Base-by-base conservation (phyloP, 2,113 vertebrate species). In the Ceuthmochares aereus region DNA sequence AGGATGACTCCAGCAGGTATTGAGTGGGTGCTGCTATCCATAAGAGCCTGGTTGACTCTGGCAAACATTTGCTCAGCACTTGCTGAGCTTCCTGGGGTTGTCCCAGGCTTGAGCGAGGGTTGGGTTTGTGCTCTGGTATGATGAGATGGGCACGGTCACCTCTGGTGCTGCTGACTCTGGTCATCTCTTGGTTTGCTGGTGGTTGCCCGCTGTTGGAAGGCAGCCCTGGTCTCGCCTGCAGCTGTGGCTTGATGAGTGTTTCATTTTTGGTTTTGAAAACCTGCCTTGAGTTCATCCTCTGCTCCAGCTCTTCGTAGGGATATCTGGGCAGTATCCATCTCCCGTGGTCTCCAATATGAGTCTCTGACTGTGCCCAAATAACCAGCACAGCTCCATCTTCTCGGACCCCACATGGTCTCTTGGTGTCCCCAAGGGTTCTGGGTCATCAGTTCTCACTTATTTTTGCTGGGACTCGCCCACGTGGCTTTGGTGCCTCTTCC, bases 31-130 rank as follows among this genome's bases (percentile, higher is more conserved):
- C 32, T 91, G 69, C 29, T 15, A 29, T 18, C 66, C 13, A 0
- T 25, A 66, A 34, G 29, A 30, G 12, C 8, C 16, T 3, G 3
- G 0, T 1, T 66, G 45, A 15, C 14, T 16, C 29, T 7, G 10
- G 17, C 18, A 6, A 14, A 7, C 1, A 0, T 60, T n/a, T 36
- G 13, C 20, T 60, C 16, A 45, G 54, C 27, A 6, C 3, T 13
- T 67, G 27, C 10, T 75, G 43, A n/a, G 25, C 37, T 58, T 45
- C 32, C 26, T 37, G 40, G 32, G 14, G 8, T 6, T 49, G 52
- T 30, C 10, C 22, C n/a, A 30, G 49, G 42, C 62, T n/a, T 58
- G 27, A 40, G 18, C 1, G 2, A 49, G 49, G 45, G 5, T 19
- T 77, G 62, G 18, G 5, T 62, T 83, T 86, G 64, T 91, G 60